These are phyloP conservation scores for Drosophila nigricruria DNA, from an alignment of 2,888 invertebrate genomes.

Conservation along the genomic window DNA sequence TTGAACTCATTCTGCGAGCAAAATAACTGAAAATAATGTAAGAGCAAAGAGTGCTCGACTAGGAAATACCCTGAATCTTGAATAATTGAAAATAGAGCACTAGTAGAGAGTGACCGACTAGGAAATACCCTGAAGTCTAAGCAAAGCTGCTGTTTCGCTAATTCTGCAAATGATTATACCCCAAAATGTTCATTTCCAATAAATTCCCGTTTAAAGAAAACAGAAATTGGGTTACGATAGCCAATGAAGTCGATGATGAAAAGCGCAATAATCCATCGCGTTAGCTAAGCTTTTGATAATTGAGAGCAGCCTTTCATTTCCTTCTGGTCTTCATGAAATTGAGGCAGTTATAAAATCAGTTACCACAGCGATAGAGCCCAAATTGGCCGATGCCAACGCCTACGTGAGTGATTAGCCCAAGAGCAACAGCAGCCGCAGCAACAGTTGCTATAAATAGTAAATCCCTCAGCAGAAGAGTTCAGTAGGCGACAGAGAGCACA, in stretches of 20 bases:
- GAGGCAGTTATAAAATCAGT: slow-evolving; percentile 28
- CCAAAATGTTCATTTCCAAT: background rate
- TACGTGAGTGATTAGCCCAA: slow-evolving; percentile 65
- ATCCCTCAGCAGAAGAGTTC: slow-evolving; percentile 17
- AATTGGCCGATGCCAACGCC: slow-evolving; percentile 31
- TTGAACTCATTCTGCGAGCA: background rate
- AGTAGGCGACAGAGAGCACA: slow-evolving; percentile 31
- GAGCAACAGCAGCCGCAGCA: background rate
- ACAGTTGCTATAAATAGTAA: slow-evolving; percentile 65
- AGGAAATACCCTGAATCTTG: background rate
- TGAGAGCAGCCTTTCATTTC: slow-evolving; percentile 70
- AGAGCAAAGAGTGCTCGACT: background rate
- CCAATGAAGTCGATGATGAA: slow-evolving; percentile 21
- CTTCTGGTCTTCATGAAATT: slow-evolving; percentile 48
- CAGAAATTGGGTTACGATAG: slow-evolving; percentile 24
- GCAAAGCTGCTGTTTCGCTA: too few relatives aligned
- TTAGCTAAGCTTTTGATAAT: slow-evolving; percentile 12
- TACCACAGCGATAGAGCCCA: slow-evolving; percentile 45
- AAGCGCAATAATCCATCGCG: slow-evolving; percentile 16
- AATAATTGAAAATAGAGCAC: background rate
- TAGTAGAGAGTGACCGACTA: background rate
- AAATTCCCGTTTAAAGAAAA: background rate
- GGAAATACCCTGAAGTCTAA: background rate
- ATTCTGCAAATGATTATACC: too few relatives aligned
- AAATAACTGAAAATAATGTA: background rate